phyloP scores from a whole-genome alignment of 2,888 invertebrate genomes.

The Lycocerus yunnanus region DNA sequence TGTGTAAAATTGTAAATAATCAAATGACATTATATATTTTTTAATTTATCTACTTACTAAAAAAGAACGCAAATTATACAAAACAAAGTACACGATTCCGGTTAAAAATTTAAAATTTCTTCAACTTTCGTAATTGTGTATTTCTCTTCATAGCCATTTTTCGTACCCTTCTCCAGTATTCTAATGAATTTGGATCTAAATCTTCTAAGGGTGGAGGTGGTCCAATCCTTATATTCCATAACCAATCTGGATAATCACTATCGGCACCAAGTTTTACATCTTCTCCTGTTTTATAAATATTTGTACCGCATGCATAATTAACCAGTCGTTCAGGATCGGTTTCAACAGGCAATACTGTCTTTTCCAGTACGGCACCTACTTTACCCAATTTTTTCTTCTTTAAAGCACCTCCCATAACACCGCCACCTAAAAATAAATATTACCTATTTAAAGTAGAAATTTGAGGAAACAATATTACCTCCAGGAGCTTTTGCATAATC shows the following conservation, averaged over 20 bases:
- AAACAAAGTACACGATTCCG: not conserved
- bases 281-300: constrained; percentile 78
- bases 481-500: constrained; percentile 5
- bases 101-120: constrained; percentile 59
- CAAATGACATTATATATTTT: no score
- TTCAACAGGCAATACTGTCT: constrained; percentile 80
- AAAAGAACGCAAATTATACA: not conserved
- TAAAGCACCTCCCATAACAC: constrained; percentile 51
- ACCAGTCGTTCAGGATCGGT: constrained; percentile 78
- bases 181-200: constrained; percentile 75
- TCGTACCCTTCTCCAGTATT: constrained; percentile 81
- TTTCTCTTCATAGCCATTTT: constrained; percentile 67
- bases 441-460: not conserved
- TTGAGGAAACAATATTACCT: not conserved
- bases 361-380: constrained; percentile 67
- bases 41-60: not conserved
- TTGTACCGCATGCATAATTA: constrained; percentile 82
- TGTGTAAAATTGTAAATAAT: no score
- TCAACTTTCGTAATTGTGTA: constrained; percentile 65
- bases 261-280: constrained; percentile 79
- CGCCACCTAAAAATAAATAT: constrained; percentile 31
- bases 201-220: constrained; percentile 69
- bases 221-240: constrained; percentile 78
- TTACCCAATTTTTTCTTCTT: constrained; percentile 69
- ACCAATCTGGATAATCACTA: constrained; percentile 89